Percentiles rank a stretch among this genome's conserved stretches.
phyloP scores from a whole-genome alignment of 2,888 invertebrate species.

The Hanleya hanleyi region DNA sequence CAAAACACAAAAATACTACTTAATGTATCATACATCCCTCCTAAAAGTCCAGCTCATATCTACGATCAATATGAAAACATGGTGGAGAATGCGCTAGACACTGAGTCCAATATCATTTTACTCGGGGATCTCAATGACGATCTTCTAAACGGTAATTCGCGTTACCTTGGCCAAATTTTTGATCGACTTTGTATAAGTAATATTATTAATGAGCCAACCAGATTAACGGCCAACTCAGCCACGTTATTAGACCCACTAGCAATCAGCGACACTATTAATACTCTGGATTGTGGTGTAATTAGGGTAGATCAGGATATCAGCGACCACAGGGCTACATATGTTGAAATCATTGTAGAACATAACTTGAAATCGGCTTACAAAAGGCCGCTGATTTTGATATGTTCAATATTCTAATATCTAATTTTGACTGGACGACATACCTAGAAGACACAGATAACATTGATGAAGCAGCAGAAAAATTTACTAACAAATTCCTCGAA shows the following conservation, averaged over 20 bases:
- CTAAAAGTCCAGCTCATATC: no score
- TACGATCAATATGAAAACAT: no score
- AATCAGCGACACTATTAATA: background rate
- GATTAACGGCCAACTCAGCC: background rate
- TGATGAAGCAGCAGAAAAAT: slow-evolving; percentile 6
- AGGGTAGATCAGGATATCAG: background rate
- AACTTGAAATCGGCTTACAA: no score
- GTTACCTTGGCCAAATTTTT: no score
- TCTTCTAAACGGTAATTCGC: no score
- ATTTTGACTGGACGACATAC: background rate
- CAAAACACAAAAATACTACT: no score
- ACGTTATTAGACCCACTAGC: slow-evolving; percentile 15
- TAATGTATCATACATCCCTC: no score
- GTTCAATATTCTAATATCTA: background rate
- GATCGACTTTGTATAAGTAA: background rate
- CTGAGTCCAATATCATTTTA: no score
- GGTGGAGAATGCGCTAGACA: no score
- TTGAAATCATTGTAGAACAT: no score
- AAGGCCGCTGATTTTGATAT: slow-evolving; percentile 4
- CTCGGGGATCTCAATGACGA: no score
- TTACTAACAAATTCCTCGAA: background rate
- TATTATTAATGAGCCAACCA: slow-evolving; percentile 15
- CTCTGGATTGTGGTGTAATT: background rate
- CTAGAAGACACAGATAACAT: no score
- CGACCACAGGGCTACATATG: slow-evolving; percentile 8